Conservation (phyloP, 2,797 vertebrate genomes). For the Sus cebifrons region DNA sequence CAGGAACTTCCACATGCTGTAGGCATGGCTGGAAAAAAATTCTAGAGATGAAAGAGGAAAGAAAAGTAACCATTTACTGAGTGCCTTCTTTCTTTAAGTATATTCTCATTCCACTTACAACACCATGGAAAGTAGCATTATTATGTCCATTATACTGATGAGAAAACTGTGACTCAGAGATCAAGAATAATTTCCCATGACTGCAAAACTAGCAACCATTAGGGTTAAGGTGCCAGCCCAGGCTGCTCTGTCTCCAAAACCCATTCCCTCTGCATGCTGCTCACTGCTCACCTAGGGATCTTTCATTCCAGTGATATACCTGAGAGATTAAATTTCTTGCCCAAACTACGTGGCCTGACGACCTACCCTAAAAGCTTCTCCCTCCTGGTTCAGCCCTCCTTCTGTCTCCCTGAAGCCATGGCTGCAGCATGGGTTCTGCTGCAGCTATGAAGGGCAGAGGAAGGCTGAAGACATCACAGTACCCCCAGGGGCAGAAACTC, state of each 20-base stretch:
- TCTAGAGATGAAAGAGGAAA: not conserved
- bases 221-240: not conserved
- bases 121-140: not conserved
- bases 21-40: too few species aligned
- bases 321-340: not conserved
- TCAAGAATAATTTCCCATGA: constrained; percentile 5
- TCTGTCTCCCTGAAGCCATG: not conserved
- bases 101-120: constrained; percentile 34
- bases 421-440: not conserved
- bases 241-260: not conserved
- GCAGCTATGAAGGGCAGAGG: not conserved
- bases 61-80: not conserved
- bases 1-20: too few species aligned
- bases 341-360: not conserved
- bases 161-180: constrained; percentile 7
- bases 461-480: not conserved
- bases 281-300: not conserved
- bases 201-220: not conserved
- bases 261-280: not conserved
- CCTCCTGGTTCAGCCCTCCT: not conserved
- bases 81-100: not conserved
- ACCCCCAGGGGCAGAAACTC: not conserved
- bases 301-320: not conserved
- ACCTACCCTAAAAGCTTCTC: not conserved
- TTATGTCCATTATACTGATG: not conserved